phyloP scores from a whole-genome alignment of 2,113 vertebrate species.

The Gymnarchus niloticus region DNA sequence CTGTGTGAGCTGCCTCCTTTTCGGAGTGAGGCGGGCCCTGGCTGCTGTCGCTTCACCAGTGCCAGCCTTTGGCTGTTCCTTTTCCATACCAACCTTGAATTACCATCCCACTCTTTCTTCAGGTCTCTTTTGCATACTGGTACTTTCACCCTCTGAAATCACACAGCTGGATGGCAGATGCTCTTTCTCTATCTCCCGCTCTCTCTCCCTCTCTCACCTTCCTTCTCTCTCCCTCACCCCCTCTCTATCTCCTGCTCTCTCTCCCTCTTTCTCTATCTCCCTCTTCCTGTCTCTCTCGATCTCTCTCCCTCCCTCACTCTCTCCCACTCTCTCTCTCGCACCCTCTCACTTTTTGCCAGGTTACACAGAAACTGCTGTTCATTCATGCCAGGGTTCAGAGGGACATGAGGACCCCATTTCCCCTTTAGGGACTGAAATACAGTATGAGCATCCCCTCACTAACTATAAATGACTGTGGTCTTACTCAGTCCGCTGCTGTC shows the following conservation, averaged over 20 bases:
- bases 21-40: not conserved
- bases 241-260: no score
- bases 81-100: not conserved
- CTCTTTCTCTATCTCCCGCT: slow-evolving; percentile 25
- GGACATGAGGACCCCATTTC: not conserved
- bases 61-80: slow-evolving; percentile 11
- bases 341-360: no score
- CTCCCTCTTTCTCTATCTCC: no score
- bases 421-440: not conserved
- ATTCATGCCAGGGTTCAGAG: not conserved
- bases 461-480: not conserved
- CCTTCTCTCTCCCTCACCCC: not conserved
- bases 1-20: not conserved
- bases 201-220: slow-evolving; percentile 17
- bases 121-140: slow-evolving; percentile 43
- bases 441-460: not conserved
- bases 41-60: slow-evolving; percentile 20
- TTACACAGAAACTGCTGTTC: no score
- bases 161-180: slow-evolving; percentile 60
- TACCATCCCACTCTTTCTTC: not conserved
- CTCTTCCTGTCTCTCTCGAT: no score
- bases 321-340: no score
- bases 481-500: not conserved
- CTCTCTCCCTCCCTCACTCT: no score
- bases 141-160: slow-evolving; percentile 35